Percentiles rank a stretch among this genome's conserved stretches.
These are phyloP conservation scores for Malthinus seriepunctatus DNA, from an alignment of 2,888 invertebrate species.

Conservation along the genomic window DNA sequence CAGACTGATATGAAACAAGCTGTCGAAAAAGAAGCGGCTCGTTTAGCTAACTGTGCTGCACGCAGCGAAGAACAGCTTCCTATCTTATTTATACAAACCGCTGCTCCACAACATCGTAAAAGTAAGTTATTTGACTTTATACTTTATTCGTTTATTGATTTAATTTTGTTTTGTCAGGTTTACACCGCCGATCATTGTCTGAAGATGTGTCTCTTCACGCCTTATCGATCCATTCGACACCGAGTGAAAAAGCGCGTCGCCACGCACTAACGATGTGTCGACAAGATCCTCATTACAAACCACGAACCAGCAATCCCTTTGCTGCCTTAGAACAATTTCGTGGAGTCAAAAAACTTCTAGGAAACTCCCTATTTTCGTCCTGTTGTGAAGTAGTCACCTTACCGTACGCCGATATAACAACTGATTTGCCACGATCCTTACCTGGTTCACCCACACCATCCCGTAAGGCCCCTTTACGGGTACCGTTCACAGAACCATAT, in stretches of 20 bases:
- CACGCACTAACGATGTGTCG: slow-evolving; percentile 80
- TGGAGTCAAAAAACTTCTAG: slow-evolving; percentile 82
- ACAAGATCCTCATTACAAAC: slow-evolving; percentile 81
- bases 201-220: slow-evolving; percentile 69
- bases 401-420: slow-evolving; percentile 57
- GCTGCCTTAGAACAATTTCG: slow-evolving; percentile 74
- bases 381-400: slow-evolving; percentile 76
- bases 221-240: slow-evolving; percentile 64
- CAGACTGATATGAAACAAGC: slow-evolving; percentile 51
- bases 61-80: slow-evolving; percentile 57
- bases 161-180: slow-evolving; percentile 51
- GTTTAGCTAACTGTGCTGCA: slow-evolving; percentile 47
- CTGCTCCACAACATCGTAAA: slow-evolving; percentile 49
- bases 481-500: slow-evolving; percentile 59
- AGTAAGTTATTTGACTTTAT: slow-evolving; percentile 33
- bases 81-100: slow-evolving; percentile 38
- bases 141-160: background rate
- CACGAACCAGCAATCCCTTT: slow-evolving; percentile 72
- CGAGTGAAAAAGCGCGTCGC: slow-evolving; percentile 75
- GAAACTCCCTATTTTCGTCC: slow-evolving; percentile 68
- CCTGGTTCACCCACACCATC: slow-evolving; percentile 58
- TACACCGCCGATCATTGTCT: slow-evolving; percentile 74
- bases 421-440: slow-evolving; percentile 55
- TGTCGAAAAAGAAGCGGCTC: slow-evolving; percentile 35
- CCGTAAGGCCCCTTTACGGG: slow-evolving; percentile 45